These are phyloP conservation scores for Eidolon helvum DNA, from an alignment of 2,113 vertebrate species.

Conservation along the genomic window DNA sequence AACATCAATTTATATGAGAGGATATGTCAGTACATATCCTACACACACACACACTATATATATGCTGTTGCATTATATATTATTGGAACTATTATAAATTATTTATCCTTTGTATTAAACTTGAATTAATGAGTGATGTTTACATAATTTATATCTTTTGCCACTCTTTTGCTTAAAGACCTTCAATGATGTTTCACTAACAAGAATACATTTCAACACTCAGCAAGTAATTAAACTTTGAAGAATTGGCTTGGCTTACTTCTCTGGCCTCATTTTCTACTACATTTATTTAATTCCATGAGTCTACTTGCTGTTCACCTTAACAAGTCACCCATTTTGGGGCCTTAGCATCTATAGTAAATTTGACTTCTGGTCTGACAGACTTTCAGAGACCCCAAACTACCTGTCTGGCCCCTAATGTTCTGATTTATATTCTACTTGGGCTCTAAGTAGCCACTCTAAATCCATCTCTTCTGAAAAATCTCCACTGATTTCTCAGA, in stretches of 20 bases:
- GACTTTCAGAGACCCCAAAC: neutral
- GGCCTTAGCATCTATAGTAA: neutral
- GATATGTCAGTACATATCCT: no score
- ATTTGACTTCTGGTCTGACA: neutral
- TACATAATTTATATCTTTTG: neutral
- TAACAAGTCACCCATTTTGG: neutral
- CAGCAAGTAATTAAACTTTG: neutral
- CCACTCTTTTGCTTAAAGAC: slow-evolving; percentile 12
- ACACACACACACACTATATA: no score
- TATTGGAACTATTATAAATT: neutral
- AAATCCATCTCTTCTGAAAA: neutral
- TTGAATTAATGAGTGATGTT: neutral
- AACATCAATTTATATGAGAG: no score
- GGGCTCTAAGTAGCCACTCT: neutral
- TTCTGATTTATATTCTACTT: neutral
- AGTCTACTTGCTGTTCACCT: neutral
- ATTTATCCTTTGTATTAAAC: neutral
- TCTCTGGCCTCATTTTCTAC: neutral
- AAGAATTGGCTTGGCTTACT: neutral
- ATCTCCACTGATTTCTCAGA: neutral
- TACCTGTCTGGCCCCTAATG: neutral
- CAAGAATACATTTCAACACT: slow-evolving; percentile 13
- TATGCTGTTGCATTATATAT: neutral
- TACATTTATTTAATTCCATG: neutral
- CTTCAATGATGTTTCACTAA: neutral